Base-by-base conservation (phyloP, 2,888 invertebrate genomes). In the Drosophila melanocephala region DNA sequence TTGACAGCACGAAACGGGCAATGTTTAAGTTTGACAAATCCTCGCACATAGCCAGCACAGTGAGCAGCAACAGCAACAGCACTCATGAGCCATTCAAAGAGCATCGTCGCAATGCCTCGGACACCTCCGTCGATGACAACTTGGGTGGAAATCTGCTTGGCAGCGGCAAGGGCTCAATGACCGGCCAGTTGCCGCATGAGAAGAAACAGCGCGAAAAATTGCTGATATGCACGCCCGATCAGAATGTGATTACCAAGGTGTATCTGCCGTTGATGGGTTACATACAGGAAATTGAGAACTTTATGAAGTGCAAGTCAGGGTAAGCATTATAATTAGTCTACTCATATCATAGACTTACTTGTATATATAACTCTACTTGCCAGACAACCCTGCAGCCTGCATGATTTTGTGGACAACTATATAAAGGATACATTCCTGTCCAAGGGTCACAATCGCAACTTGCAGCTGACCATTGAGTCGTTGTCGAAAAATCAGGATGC, bases 381-480 rank as follows among this genome's bases (percentile, higher is more conserved):
- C 26, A 95, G 95, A 26, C 95, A 95, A 86, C 95, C 96, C 53
- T 97, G 97, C 91, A 96, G 96, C 4, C 94, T 98, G 66, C 96
- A 97, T 89, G 96, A 96, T 77, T 98, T 98, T 93, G 94, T 99
- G 65, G 96, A 96, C 56, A 97, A 97, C 92, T 97, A 98, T 93
- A 96, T 98, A 32, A 96, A 97, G 81, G 96, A 97, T 86, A 96
- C 96, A 10, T 99, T 98, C 94, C 95, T 97, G 77, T 97, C 96
- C 76, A 95, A 97, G 74, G 96, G 97, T 65, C 96, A 96, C 88
- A 95, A 95, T 84, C 92, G 93, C 55, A 93, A 93, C 83, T 83
- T 94, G 47, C 92, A 93, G 77, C 71, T 93, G 71, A 94, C 94
- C 39, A 96, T 97, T 74, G 96, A 97, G 81, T 94, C 95, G 1